Evolutionary conservation across 2,888 invertebrate genomes (phyloP).

Genomic region (Luperina nickerlii): DNA sequence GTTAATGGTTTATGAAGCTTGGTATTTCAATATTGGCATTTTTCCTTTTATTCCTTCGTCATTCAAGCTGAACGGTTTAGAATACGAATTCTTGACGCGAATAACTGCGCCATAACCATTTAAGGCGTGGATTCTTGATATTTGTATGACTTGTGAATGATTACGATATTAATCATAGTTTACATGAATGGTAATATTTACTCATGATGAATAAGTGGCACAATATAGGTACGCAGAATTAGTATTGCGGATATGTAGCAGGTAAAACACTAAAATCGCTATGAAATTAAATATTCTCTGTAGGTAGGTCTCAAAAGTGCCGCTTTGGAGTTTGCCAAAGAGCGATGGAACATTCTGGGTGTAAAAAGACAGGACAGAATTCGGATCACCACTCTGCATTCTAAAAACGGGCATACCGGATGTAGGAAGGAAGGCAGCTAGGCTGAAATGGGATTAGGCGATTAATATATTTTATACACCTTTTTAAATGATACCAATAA

Average conservation of each 20-base stretch:
- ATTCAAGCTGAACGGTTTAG: neutral
- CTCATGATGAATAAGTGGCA: neutral
- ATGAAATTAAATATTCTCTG: neutral
- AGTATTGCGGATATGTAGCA: neutral
- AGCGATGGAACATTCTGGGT: neutral
- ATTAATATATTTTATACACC: too few species aligned
- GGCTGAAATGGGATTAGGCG: neutral
- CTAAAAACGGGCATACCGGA: neutral
- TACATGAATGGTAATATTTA: neutral
- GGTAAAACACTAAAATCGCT: neutral
- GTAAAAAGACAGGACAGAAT: neutral
- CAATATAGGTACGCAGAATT: neutral
- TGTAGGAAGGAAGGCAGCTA: neutral
- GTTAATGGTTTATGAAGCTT: neutral
- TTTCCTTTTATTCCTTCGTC: constrained; percentile 26
- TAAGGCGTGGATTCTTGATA: constrained; percentile 20
- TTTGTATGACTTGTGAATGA: constrained; percentile 30
- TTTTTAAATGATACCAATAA: too few species aligned
- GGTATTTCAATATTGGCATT: constrained; percentile 40
- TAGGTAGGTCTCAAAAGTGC: neutral
- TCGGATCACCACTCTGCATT: neutral
- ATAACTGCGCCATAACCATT: constrained; percentile 25
- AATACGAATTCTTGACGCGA: constrained; percentile 35
- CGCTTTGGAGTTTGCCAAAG: neutral
- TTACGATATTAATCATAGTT: constrained; percentile 25